A percentile compares a stretch with the other conserved stretches of the same genome.
These are phyloP conservation scores for Cossypha caffra DNA, from an alignment of 2,797 vertebrate species.

Conservation along the genomic window DNA sequence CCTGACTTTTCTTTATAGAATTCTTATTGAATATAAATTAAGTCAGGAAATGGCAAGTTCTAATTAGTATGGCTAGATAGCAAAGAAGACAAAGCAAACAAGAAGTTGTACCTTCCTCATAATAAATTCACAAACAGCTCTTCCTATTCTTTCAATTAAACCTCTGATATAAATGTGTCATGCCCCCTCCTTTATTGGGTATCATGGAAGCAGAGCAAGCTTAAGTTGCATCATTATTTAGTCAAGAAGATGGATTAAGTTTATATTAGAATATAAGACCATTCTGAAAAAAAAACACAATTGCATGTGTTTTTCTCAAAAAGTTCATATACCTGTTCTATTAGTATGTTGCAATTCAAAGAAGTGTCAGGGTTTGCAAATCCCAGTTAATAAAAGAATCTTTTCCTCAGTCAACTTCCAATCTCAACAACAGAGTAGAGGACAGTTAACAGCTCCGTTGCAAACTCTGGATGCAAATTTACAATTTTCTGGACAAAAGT, in stretches of 20 bases:
- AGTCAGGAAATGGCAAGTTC: slow-evolving; percentile 26
- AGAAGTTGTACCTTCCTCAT: neutral
- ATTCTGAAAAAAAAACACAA: neutral
- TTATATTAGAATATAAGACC: neutral
- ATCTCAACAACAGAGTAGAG: neutral
- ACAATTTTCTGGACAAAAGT: neutral
- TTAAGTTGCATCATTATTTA: neutral
- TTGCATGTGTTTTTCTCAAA: neutral
- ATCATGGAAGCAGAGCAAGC: neutral
- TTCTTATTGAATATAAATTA: slow-evolving; percentile 8
- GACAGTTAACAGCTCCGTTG: neutral
- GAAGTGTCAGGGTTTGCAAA: neutral
- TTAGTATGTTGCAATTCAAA: neutral
- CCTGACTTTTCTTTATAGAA: slow-evolving; percentile 23
- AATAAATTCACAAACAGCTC: neutral
- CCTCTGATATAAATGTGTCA: neutral
- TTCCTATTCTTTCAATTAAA: neutral
- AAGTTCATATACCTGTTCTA: neutral
- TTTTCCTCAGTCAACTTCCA: neutral
- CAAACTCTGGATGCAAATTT: neutral
- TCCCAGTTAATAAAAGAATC: neutral
- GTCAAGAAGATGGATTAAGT: neutral
- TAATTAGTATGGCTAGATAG: slow-evolving; percentile 28
- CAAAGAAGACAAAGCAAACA: slow-evolving; percentile 3
- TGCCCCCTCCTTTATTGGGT: neutral